Base-by-base conservation (phyloP, 2,113 vertebrate genomes). In the Dryoscopus gambensis region DNA sequence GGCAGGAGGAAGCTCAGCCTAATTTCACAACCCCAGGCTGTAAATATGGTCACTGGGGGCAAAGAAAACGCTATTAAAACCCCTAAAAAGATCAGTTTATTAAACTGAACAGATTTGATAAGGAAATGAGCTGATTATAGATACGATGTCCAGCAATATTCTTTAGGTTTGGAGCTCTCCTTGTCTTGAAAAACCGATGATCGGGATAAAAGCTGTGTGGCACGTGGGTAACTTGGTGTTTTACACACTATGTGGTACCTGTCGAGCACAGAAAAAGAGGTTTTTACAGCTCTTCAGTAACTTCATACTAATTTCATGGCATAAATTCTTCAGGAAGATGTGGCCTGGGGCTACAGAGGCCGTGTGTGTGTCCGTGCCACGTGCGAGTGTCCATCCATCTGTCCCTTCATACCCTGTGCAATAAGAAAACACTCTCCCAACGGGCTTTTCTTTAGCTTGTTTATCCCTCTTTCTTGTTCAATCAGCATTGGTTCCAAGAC, bases 361-460 rank as follows among this genome's bases (percentile, higher is more conserved):
- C 3, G 1, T 5, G 17, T 11, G 10, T 24, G 35, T 30, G n/a
- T 56, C 47, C 4, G 1, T 31, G 28, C 19, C n/a, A 11, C 0
- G 0, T 8, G 50, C 0, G 1, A 11, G 25, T 3, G 9, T 50
- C 60, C 1, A 0, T 63, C 82, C 7, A 4, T 82, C 59, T 7
- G 23, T 67, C 56, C 40, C 0, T 30, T 20, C 18, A 1, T 16
- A 28, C 23, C 3, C 0, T 0, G 4, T 15, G 19, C 49, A 35
- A 1, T 27, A 24, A 35, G 46, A 49, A 83, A 88, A 64, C 18
- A 0, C 28, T 70, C 25, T 25, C 10, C 52, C 8, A 6, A 30
- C 56, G 55, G 24, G 28, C 25, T 37, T 49, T 15, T 49, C 16
- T 81, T 40, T 1, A 24, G 33, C 56, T 65, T 59, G 10, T 35